Evolutionary conservation across 2,888 invertebrate species (phyloP).

Genomic region (Silvanus unidentatus): DNA sequence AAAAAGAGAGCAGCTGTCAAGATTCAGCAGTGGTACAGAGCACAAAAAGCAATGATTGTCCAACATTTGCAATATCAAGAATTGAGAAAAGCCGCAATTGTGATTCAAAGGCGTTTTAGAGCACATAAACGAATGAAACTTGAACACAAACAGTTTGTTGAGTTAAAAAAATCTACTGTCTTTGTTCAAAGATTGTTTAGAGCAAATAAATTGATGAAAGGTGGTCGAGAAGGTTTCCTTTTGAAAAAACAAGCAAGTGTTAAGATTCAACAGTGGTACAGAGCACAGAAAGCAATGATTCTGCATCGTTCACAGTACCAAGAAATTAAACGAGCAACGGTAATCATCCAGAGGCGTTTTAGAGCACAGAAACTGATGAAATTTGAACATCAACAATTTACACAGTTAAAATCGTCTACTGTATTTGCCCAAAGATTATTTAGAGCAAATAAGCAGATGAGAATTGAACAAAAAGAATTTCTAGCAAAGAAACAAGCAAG

Average conservation of each 20-base stretch:
- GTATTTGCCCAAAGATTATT: background rate
- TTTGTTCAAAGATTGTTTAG: background rate
- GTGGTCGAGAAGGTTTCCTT: background rate
- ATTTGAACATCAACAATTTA: background rate
- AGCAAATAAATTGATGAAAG: background rate
- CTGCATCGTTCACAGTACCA: background rate
- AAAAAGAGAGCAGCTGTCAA: background rate
- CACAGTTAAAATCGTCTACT: background rate
- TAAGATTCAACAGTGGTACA: conserved; percentile 5
- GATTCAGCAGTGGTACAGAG: background rate
- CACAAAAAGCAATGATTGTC: no score
- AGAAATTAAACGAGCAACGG: conserved; percentile 20
- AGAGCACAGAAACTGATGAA: background rate
- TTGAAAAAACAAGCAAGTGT: conserved; percentile 14
- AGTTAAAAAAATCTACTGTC: background rate
- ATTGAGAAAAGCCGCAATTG: conserved; percentile 10
- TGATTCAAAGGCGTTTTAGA: background rate
- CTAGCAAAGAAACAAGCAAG: background rate
- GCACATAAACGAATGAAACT: background rate
- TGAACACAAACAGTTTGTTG: background rate
- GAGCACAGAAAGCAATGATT: conserved; percentile 42
- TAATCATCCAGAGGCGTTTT: background rate
- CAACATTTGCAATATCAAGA: conserved; percentile 16
- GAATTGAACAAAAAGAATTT: background rate
- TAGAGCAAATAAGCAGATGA: background rate